Percentiles rank a stretch among this genome's conserved stretches.
Conservation (phyloP, 2,113 vertebrate species). For the Nyctibius bracteatus region DNA sequence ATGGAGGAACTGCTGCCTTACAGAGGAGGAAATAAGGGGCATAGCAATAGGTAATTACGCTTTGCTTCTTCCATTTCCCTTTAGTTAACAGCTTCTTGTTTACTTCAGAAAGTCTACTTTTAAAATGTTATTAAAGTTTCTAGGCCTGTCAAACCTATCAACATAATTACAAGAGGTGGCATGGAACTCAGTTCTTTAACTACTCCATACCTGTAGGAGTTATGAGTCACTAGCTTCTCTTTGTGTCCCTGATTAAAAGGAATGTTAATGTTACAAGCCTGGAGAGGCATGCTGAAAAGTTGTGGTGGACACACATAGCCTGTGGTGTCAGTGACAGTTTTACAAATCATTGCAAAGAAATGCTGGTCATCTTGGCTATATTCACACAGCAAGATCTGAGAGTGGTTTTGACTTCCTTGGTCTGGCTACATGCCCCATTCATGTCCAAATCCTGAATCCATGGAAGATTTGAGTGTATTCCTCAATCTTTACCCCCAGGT, state of each 20-base stretch:
- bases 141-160: constrained; percentile 19
- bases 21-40: not conserved
- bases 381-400: not conserved
- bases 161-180: constrained; percentile 26
- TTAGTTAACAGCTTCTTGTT: constrained; percentile 13
- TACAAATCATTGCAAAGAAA: not conserved
- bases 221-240: constrained; percentile 25
- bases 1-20: not conserved
- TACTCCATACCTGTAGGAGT: constrained; percentile 14
- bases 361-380: not conserved
- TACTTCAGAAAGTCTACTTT: constrained; percentile 28
- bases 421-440: not conserved
- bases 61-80: not conserved
- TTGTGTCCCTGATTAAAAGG: not conserved
- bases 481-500: not conserved
- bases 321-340: not conserved
- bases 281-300: not conserved
- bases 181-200: constrained; percentile 4
- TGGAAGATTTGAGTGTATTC: not conserved
- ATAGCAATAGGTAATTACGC: not conserved
- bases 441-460: not conserved
- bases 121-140: not conserved
- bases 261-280: not conserved
- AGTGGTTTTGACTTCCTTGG: not conserved
- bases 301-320: not conserved